Conservation (phyloP, 2,113 vertebrate species). For the Gasterosteus aculeatus region DNA sequence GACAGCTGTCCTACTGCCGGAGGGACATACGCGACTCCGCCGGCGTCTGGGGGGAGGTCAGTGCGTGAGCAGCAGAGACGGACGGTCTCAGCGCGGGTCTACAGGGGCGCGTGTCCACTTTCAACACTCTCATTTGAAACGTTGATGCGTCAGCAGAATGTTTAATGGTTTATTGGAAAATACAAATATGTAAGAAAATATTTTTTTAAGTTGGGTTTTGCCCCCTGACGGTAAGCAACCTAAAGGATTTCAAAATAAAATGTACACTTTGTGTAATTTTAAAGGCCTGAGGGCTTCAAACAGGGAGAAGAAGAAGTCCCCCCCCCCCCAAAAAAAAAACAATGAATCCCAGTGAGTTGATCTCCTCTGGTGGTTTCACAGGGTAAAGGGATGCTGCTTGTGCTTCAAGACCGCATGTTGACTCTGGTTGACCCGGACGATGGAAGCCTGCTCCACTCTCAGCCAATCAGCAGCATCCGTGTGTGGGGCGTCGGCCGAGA, state of each 20-base stretch:
- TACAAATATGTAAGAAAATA: not conserved
- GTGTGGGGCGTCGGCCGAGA: constrained; percentile 97
- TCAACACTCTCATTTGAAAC: not conserved
- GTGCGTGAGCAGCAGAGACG: constrained; percentile 25
- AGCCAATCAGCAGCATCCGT: constrained; percentile 96
- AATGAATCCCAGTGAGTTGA: not conserved
- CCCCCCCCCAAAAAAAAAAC: too few relatives aligned
- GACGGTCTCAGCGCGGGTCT: not conserved
- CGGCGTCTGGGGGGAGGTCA: constrained; percentile 97
- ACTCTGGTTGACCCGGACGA: constrained; percentile 95
- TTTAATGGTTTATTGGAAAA: not conserved
- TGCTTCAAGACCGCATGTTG: constrained; percentile 92
- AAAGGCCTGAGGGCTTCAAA: too few relatives aligned
- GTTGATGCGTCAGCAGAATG: not conserved
- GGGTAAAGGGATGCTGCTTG: constrained; percentile 96
- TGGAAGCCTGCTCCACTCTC: constrained; percentile 90
- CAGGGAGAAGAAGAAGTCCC: too few relatives aligned
- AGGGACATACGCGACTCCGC: constrained; percentile 94
- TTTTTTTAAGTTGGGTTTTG: not conserved
- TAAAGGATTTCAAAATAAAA: not conserved
- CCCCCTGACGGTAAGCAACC: not conserved
- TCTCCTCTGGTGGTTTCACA: constrained; percentile 60
- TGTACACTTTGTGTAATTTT: not conserved
- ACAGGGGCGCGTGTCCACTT: too few relatives aligned
- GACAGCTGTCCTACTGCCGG: constrained; percentile 97